phyloP scores from a whole-genome alignment of 2,797 vertebrate genomes.

The Nasua narica region DNA sequence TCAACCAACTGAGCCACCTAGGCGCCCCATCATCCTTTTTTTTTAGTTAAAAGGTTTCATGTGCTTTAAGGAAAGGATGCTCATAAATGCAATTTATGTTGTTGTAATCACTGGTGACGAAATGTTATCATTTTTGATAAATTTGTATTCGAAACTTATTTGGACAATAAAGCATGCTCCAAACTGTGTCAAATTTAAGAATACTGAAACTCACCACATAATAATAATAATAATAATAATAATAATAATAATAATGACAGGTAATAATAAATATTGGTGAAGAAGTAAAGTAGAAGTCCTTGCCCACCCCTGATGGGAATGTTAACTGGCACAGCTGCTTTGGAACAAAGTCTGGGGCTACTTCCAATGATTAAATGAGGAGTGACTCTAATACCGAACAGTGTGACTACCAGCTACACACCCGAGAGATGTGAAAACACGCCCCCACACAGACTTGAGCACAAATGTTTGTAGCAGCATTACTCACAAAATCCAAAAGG shows the following conservation, averaged over 20 bases:
- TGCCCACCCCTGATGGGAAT: not conserved
- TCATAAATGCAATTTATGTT: not conserved
- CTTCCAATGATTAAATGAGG: not conserved
- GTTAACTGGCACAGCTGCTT: not conserved
- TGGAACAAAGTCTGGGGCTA: too few species aligned
- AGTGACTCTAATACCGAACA: not conserved
- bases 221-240: not conserved
- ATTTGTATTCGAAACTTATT: not conserved
- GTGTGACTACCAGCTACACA: fast-evolving
- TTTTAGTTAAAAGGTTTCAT: not conserved
- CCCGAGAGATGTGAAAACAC: not conserved
- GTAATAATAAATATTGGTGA: not conserved
- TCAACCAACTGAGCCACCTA: too few species aligned
- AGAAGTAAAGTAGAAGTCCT: not conserved
- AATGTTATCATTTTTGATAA: not conserved
- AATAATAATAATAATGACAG: too few species aligned
- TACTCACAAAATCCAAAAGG: not conserved
- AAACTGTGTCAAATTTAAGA: not conserved
- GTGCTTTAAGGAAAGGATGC: not conserved
- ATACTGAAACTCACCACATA: not conserved
- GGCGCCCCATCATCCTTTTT: too few species aligned
- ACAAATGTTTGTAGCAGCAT: not conserved
- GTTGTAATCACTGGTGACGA: not conserved
- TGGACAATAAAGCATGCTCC: not conserved
- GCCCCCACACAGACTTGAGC: not conserved